A percentile compares a stretch with the other conserved stretches of the same genome.
Conservation (phyloP, 2,113 vertebrate genomes). For the Anoura caudifer region DNA sequence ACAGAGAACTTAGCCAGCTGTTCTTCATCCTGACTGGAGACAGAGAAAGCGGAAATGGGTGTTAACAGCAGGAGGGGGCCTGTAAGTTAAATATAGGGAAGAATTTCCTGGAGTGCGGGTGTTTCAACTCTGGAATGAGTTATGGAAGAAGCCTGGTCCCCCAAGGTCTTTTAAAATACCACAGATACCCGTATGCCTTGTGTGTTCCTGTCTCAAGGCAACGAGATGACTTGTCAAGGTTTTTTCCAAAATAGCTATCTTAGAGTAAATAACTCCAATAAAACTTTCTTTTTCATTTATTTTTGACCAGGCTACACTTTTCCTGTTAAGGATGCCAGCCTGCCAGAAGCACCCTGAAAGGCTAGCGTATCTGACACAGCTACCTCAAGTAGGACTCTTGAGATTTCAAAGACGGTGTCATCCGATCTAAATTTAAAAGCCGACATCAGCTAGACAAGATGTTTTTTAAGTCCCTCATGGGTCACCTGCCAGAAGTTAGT, state of each 20-base stretch:
- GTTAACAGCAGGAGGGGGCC: slow-evolving; percentile 67
- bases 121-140: slow-evolving; percentile 74
- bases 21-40: slow-evolving; percentile 64
- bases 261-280: slow-evolving; percentile 30
- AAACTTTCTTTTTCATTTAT: slow-evolving; percentile 60
- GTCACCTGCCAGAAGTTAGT: slow-evolving; percentile 42
- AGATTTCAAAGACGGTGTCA: slow-evolving; percentile 58
- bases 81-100: slow-evolving; percentile 73
- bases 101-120: slow-evolving; percentile 76
- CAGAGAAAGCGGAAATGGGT: slow-evolving; percentile 72
- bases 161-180: slow-evolving; percentile 70
- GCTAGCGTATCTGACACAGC: not conserved
- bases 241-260: slow-evolving; percentile 39
- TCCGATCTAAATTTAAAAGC: slow-evolving; percentile 60
- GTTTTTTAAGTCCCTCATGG: not conserved
- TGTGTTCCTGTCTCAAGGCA: slow-evolving; percentile 59
- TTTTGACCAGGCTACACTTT: slow-evolving; percentile 25
- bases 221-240: slow-evolving; percentile 35
- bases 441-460: not conserved
- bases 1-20: slow-evolving; percentile 63
- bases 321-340: not conserved
- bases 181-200: slow-evolving; percentile 63
- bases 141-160: slow-evolving; percentile 65
- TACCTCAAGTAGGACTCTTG: slow-evolving; percentile 7
- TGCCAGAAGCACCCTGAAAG: not conserved